A percentile compares a stretch with the other conserved stretches of the same genome.
phyloP scores from a whole-genome alignment of 1,140 invertebrate species.

The Drosophila burlai region DNA sequence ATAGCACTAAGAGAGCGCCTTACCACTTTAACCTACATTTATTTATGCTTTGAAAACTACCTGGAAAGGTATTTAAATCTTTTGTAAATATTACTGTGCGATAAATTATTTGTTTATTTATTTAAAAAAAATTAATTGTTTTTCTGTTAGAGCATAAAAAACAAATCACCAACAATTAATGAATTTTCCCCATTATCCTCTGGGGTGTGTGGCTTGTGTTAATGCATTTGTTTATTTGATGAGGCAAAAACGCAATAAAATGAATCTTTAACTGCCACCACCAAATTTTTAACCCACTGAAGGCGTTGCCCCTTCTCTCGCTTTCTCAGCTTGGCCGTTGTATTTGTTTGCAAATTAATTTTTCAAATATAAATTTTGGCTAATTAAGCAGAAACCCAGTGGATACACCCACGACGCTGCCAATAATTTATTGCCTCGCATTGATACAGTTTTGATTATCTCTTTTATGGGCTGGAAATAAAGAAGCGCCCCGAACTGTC shows the following conservation, averaged over 20 bases:
- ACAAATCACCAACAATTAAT: not conserved
- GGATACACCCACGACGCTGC: slow-evolving; percentile 44
- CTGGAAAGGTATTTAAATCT: not conserved
- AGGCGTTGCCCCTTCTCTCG: slow-evolving; percentile 29
- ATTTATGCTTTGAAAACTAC: not conserved
- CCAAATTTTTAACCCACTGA: slow-evolving; percentile 16
- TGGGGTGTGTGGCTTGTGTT: slow-evolving; percentile 8
- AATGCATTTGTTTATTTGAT: slow-evolving; percentile 40
- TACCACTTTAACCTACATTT: not conserved
- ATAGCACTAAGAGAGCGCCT: no score
- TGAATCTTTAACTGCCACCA: slow-evolving; percentile 24
- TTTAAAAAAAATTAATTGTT: not conserved
- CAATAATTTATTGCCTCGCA: slow-evolving; percentile 47
- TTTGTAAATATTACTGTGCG: not conserved
- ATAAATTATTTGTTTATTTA: slow-evolving; percentile 1
- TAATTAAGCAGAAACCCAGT: slow-evolving; percentile 65
- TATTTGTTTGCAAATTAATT: slow-evolving; percentile 51
- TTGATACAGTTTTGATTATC: slow-evolving; percentile 53
- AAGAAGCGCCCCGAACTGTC: slow-evolving; percentile 15
- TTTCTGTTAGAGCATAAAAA: not conserved
- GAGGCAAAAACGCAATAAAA: slow-evolving; percentile 14
- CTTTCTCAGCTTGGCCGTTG: slow-evolving; percentile 1
- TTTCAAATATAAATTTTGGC: slow-evolving; percentile 56
- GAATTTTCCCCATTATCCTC: slow-evolving; percentile 16
- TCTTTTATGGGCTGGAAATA: slow-evolving; percentile 31